Evolutionary conservation across 2,797 vertebrate genomes (phyloP).

Genomic region (Peromyscus eremicus): DNA sequence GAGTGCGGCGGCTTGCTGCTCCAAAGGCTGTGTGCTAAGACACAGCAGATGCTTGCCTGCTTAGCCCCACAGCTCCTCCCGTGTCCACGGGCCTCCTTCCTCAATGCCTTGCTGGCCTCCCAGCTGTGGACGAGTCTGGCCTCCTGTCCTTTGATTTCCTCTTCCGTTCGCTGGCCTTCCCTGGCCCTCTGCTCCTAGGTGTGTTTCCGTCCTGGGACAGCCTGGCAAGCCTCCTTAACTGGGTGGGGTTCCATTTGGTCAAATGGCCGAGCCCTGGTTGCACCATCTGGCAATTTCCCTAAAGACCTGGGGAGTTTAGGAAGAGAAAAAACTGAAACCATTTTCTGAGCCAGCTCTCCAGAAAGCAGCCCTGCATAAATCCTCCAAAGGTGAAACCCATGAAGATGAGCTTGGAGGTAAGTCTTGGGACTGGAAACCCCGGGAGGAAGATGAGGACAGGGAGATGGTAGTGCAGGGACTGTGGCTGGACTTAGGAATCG

Average conservation of each 20-base stretch:
- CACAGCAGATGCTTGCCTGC: no score
- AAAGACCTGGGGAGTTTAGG: not conserved
- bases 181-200: not conserved
- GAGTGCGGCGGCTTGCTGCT: not conserved
- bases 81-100: not conserved
- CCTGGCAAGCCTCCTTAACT: not conserved
- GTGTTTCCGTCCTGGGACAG: not conserved
- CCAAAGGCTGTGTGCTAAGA: not conserved
- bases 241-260: constrained; percentile 47
- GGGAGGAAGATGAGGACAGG: not conserved
- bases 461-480: not conserved
- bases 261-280: constrained; percentile 36
- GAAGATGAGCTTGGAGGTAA: constrained; percentile 6
- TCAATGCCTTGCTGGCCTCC: not conserved
- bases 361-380: not conserved
- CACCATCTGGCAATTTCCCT: constrained; percentile 29
- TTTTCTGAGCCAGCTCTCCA: not conserved
- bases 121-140: not conserved
- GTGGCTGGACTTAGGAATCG: not conserved
- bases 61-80: no score
- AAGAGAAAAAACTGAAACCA: not conserved
- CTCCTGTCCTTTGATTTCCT: not conserved
- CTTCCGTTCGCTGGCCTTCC: not conserved
- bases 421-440: not conserved
- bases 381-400: not conserved